Evolutionary conservation across 2,797 vertebrate genomes (phyloP), one percentile per base, ranked within the genome.

Genomic region (Sebastes alutus): DNA sequence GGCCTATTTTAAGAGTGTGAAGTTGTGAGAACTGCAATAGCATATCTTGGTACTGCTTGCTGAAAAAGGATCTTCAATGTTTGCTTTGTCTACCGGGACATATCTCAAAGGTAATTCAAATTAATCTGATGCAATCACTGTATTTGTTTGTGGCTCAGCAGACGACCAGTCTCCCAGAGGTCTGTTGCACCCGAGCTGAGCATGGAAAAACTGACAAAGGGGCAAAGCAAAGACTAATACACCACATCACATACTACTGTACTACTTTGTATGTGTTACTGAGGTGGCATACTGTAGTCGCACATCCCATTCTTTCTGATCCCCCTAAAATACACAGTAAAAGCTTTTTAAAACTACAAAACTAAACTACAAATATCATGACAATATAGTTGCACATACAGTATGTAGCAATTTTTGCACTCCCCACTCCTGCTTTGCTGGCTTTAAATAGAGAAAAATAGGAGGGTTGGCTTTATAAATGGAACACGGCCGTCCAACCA

Each of bases 1-100:
- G 46, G 23, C 42, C 60, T 81, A 76, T 82, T 76, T 81, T 71
- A 38, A 59, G 58, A 27, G 23, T 72, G 33, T 64, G 69, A 77
- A 4, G 18, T 30, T 80, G 56, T 62, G 30, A 79, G 33, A 76
- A 56, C 61, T 72, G 52, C n/a, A 61, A 64, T 68, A 63, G 4
- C 46, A 59, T 66, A 54, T 78, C 54, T 54, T 71, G 9, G 68
- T 68, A 58, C 30, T 64, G 29, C 8, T 70, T 67, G 38, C 42
- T 60, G 30, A 70, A 77, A 72, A 3, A 54, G 27, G 3, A 69
- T 68, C 35, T 52, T 69, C 11, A 73, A 2, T 70, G 20, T 55
- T 68, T 70, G 4, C 35, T 70, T 54, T 54, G 9, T 54, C 49
- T 22, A n/a, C n/a, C 1, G n/a, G 20, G 20, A 54, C 16, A 16